Conservation (phyloP, 2,888 invertebrate genomes). For the Marronus borbonicus region DNA sequence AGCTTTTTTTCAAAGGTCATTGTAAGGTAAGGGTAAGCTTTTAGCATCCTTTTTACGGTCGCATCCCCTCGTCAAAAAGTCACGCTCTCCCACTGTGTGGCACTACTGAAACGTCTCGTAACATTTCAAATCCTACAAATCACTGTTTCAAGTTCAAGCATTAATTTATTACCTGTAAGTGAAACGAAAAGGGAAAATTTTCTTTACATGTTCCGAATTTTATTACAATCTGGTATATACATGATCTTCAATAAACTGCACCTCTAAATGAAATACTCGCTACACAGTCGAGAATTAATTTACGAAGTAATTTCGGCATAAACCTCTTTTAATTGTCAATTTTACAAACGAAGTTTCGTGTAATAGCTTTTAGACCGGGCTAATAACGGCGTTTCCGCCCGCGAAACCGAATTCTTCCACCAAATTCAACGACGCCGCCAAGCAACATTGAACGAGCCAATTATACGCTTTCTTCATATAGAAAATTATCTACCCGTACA, state of each 20-base stretch:
- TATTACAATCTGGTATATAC: background rate
- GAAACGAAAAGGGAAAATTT: no score
- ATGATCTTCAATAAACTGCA: background rate
- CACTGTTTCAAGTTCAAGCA: no score
- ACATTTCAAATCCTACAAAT: no score
- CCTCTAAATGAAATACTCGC: constrained; percentile 21
- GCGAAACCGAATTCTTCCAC: constrained; percentile 23
- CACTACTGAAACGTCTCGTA: no score
- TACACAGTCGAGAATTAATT: constrained; percentile 46
- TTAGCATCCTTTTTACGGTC: no score
- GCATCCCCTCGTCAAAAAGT: no score
- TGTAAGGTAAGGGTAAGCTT: no score
- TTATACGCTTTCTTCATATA: constrained; percentile 45
- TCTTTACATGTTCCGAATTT: no score
- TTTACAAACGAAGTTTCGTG: constrained; percentile 49
- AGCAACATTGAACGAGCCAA: constrained; percentile 37
- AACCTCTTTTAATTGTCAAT: constrained; percentile 51
- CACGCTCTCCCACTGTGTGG: no score
- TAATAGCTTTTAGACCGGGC: constrained; percentile 48
- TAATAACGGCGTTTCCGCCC: constrained; percentile 38
- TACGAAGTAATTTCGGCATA: constrained; percentile 49
- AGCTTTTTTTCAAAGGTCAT: no score
- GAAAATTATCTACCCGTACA: constrained; percentile 43
- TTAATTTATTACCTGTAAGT: no score
- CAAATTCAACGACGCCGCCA: background rate